Conservation (phyloP, 2,113 vertebrate genomes). For the Datnioides undecimradiatus region DNA sequence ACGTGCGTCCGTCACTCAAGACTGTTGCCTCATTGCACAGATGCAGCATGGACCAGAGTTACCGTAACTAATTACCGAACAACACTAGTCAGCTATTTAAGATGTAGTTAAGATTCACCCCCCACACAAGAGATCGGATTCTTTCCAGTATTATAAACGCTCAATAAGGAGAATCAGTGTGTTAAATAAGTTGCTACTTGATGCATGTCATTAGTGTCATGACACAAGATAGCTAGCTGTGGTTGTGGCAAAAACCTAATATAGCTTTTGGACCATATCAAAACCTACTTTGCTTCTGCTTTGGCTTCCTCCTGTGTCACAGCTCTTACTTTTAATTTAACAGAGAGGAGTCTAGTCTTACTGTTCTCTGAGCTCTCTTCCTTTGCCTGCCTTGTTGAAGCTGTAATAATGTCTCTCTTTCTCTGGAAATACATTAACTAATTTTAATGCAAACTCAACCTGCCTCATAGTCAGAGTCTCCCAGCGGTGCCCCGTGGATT, state of each 20-base stretch:
- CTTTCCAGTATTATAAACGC: neutral
- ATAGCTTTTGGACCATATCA: neutral
- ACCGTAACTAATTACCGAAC: neutral
- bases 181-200: neutral
- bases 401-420: neutral
- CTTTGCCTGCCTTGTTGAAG: neutral
- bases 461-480: slow-evolving; percentile 12
- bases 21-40: slow-evolving; percentile 15
- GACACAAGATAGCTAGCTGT: neutral
- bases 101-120: neutral
- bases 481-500: slow-evolving; percentile 45
- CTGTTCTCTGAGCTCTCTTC: neutral
- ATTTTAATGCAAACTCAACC: slow-evolving; percentile 18
- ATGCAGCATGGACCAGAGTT: slow-evolving; percentile 13
- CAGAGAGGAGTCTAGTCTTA: neutral
- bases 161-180: neutral
- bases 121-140: neutral
- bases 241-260: neutral
- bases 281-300: neutral
- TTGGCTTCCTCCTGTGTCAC: neutral
- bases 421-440: neutral
- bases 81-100: slow-evolving; percentile 17
- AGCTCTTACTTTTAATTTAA: slow-evolving; percentile 24
- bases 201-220: slow-evolving; percentile 7
- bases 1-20: neutral